Percentiles rank a stretch among this genome's conserved stretches.
phyloP scores from a whole-genome alignment of 2,888 invertebrate genomes.

The Myathropa florea region DNA sequence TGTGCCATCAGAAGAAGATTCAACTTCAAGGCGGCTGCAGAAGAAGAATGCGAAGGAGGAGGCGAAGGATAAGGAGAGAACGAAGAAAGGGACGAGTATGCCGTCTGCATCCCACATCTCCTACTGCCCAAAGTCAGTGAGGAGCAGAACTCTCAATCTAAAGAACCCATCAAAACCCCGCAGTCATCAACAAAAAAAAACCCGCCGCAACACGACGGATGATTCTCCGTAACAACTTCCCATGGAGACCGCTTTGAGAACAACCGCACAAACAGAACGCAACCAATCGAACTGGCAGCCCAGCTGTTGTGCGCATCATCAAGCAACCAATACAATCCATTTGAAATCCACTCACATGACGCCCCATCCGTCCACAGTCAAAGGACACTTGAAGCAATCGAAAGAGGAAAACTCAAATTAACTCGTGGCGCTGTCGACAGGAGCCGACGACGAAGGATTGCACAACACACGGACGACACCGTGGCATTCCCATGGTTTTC shows the following conservation, averaged over 20 bases:
- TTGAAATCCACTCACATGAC: not conserved
- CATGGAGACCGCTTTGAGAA: not conserved
- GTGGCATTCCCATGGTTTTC: constrained; percentile 4
- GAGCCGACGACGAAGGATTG: not conserved
- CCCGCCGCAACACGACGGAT: too few relatives aligned
- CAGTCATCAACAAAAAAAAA: too few relatives aligned
- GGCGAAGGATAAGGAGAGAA: too few relatives aligned
- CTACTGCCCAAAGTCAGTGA: too few relatives aligned
- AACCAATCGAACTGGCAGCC: not conserved
- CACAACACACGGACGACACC: not conserved
- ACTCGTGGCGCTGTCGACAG: constrained; percentile 16
- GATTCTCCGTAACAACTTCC: not conserved
- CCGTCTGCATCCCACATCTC: too few relatives aligned
- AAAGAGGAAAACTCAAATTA: constrained; percentile 47
- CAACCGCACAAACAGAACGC: not conserved
- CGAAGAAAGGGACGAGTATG: too few relatives aligned
- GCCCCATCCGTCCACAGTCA: not conserved
- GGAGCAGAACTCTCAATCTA: too few relatives aligned
- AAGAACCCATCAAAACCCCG: too few relatives aligned
- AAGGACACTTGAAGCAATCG: constrained; percentile 15
- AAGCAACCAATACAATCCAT: not conserved
- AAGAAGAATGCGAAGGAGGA: too few relatives aligned
- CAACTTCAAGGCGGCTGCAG: too few relatives aligned
- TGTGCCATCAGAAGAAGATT: too few relatives aligned
- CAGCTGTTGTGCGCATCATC: not conserved